Percentiles rank a stretch among this genome's conserved stretches.
These are phyloP conservation scores for Muntiacus reevesi DNA, from an alignment of 2,113 vertebrate genomes.

Conservation along the genomic window DNA sequence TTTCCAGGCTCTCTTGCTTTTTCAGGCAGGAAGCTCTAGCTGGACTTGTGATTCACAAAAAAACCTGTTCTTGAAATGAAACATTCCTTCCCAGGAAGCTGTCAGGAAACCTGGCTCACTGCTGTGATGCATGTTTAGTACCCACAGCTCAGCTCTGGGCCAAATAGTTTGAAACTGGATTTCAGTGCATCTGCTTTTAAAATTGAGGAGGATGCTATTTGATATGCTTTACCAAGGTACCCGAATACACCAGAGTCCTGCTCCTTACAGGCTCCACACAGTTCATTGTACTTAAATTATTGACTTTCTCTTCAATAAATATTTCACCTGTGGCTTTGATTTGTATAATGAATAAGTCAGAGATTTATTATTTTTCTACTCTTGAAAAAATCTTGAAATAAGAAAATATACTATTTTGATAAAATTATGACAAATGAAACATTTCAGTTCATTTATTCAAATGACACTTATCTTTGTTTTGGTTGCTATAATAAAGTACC, in stretches of 20 bases:
- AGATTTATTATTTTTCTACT: neutral
- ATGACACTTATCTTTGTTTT: neutral
- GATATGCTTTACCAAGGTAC: neutral
- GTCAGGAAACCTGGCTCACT: neutral
- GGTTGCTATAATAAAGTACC: neutral
- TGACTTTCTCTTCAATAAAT: neutral
- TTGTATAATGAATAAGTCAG: neutral
- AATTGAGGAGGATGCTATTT: neutral
- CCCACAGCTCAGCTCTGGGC: neutral
- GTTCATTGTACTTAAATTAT: neutral
- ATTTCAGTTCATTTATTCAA: neutral
- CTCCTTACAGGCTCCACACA: neutral
- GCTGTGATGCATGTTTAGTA: neutral
- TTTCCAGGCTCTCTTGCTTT: neutral
- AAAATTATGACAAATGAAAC: neutral
- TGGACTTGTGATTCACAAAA: neutral
- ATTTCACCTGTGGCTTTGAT: neutral
- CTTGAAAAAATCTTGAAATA: neutral
- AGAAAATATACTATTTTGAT: neutral
- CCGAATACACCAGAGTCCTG: neutral
- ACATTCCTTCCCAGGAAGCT: neutral
- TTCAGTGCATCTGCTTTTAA: neutral
- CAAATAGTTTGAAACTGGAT: neutral
- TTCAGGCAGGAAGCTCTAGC: neutral
- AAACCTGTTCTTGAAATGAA: neutral